Percentiles rank a stretch among this genome's conserved stretches.
phyloP scores from a whole-genome alignment of 2,797 vertebrate species.

The Luscinia luscinia region DNA sequence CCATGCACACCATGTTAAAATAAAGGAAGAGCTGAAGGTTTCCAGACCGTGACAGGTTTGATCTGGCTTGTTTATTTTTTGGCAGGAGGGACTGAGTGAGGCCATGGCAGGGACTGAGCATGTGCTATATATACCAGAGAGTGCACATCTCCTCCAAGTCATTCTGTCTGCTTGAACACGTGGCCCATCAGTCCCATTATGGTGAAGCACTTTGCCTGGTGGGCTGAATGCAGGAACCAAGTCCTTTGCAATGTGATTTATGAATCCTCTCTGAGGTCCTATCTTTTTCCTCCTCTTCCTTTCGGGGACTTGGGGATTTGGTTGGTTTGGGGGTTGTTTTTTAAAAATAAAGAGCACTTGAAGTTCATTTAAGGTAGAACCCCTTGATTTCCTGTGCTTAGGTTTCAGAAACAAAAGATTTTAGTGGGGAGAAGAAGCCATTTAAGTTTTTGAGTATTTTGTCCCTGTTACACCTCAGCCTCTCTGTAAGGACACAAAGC shows the following conservation, averaged over 20 bases:
- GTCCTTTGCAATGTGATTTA: slow-evolving; percentile 72
- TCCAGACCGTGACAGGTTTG: slow-evolving; percentile 59
- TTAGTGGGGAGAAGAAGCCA: slow-evolving; percentile 9
- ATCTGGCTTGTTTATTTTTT: slow-evolving; percentile 51
- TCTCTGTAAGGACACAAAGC: background rate
- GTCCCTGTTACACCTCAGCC: slow-evolving; percentile 27
- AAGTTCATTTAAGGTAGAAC: slow-evolving; percentile 68
- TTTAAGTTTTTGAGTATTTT: slow-evolving; percentile 70
- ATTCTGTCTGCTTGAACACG: slow-evolving; percentile 19
- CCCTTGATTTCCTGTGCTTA: slow-evolving; percentile 76
- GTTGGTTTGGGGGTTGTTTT: background rate
- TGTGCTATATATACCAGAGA: slow-evolving; percentile 1
- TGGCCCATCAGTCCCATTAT: background rate
- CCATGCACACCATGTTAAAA: background rate
- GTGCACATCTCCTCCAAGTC: slow-evolving; percentile 25
- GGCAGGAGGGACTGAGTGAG: slow-evolving; percentile 27
- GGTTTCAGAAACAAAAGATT: slow-evolving; percentile 70
- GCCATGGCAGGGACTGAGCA: background rate
- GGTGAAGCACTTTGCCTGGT: background rate
- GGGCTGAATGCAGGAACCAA: slow-evolving; percentile 64
- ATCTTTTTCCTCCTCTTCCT: slow-evolving; percentile 67
- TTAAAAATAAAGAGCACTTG: slow-evolving; percentile 41
- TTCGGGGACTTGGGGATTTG: slow-evolving; percentile 49
- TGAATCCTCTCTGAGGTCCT: slow-evolving; percentile 59
- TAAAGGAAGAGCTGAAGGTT: slow-evolving; percentile 45